Evolutionary conservation across 2,113 vertebrate genomes (phyloP), one percentile per base, ranked within the genome.

Genomic region (Tretioscincus oriximinensis): DNA sequence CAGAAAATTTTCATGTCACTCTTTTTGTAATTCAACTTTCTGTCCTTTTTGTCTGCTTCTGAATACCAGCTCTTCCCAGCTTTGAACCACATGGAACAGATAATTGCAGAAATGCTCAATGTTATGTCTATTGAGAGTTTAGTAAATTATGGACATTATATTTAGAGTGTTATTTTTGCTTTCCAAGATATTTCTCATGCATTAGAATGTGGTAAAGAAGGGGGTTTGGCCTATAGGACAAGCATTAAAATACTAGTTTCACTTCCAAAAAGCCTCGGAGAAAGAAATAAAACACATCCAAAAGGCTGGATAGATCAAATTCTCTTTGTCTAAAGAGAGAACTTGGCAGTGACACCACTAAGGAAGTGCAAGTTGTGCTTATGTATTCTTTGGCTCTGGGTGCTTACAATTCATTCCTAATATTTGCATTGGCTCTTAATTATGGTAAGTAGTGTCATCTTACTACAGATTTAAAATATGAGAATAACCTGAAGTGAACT

Each of bases 401-500:
- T 78, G 14, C 83, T 80, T 78, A 70, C 26, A 72, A 45, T 64
- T 85, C 51, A 78, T 49, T 85, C n/a, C 73, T 47, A 54, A 47
- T 80, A 80, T 41, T 75, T 69, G 45, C 26, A 28, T 51, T 85
- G 76, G 49, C 31, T 64, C 84, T 26, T 84, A 70, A 70, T 77
- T 80, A 61, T 73, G 45, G 73, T 77, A 87, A 81, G 76, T 45
- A 49, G 12, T 71, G 12, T 45, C 22, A 69, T 11, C 7, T 83
- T 77, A 77, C 81, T 67, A 83, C 81, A 79, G 61, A 26, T 70
- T 85, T 54, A 45, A 47, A 22, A 80, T 49, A 58, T 73, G 79
- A 83, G 73, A 83, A 61, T 68, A 0, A 81, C 77, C 80, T 83
- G 58, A 78, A 72, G 31, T 82, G 79, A 84, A 66, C 69, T 69